phyloP scores from a whole-genome alignment of 1,140 invertebrate genomes.

The Pseudomyrmex flavicornis region DNA sequence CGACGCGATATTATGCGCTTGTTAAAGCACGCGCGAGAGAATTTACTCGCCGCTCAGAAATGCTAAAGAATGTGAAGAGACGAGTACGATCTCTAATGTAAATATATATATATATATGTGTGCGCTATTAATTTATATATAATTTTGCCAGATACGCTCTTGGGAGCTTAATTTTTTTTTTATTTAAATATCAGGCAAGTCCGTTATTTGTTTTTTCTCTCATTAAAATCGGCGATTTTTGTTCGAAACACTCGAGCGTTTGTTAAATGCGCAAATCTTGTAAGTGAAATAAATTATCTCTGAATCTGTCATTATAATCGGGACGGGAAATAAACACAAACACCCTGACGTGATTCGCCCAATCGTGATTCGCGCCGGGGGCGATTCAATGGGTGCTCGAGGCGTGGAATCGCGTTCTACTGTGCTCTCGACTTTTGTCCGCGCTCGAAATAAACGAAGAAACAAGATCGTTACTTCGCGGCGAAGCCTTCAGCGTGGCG shows the following conservation, averaged over 20 bases:
- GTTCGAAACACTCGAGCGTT: too few species aligned
- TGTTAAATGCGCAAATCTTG: too few species aligned
- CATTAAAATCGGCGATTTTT: neutral
- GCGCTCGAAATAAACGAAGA: slow-evolving; percentile 44
- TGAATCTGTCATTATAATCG: slow-evolving; percentile 5
- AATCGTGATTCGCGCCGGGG: slow-evolving; percentile 12
- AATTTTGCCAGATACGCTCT: neutral
- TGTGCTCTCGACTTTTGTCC: slow-evolving; percentile 41
- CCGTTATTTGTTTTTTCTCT: neutral
- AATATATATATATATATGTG: neutral
- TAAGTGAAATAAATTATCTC: slow-evolving; percentile 26
- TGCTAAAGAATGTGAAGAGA: slow-evolving; percentile 34
- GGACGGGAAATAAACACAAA: slow-evolving; percentile 23
- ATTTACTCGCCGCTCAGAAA: slow-evolving; percentile 7
- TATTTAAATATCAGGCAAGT: neutral
- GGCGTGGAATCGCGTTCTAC: slow-evolving; percentile 28
- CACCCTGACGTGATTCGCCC: slow-evolving; percentile 26
- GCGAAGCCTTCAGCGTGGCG: slow-evolving; percentile 13
- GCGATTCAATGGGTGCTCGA: slow-evolving; percentile 41
- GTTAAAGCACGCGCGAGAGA: slow-evolving; percentile 22
- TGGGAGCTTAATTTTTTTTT: neutral
- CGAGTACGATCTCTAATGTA: too few species aligned
- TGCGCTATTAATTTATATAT: slow-evolving; percentile 18
- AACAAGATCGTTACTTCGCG: slow-evolving; percentile 52
- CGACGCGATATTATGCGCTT: slow-evolving; percentile 39